Evolutionary conservation across 2,113 vertebrate genomes (phyloP).

Genomic region (Otolemur garnettii): DNA sequence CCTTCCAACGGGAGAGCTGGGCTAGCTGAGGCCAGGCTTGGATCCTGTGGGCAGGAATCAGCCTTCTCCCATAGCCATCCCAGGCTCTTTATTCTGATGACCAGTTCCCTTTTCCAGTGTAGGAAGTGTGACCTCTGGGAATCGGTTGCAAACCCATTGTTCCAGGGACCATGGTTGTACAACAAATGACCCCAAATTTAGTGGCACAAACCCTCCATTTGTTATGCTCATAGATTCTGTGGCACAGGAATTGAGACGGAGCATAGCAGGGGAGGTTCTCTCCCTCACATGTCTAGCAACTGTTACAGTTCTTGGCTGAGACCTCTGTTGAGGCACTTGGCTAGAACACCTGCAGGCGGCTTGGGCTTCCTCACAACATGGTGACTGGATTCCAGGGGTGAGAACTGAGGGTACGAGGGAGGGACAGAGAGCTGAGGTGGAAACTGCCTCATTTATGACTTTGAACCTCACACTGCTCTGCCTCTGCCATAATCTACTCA

Average conservation of each 20-base stretch:
- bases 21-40: background rate
- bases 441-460: background rate
- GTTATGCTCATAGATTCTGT: background rate
- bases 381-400: background rate
- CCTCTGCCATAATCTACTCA: background rate
- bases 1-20: background rate
- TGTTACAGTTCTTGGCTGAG: fast-evolving
- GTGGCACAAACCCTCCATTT: background rate
- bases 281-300: background rate
- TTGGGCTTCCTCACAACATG: background rate
- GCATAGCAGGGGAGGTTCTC: background rate
- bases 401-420: fast-evolving
- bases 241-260: background rate
- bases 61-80: background rate
- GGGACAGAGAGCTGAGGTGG: background rate
- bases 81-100: background rate
- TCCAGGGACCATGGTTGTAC: background rate
- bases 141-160: background rate
- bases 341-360: fast-evolving
- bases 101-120: too few species aligned
- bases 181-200: background rate
- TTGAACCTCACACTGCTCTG: background rate
- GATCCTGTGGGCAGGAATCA: too few species aligned
- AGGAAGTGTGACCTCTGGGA: background rate
- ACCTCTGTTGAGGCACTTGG: background rate